These are phyloP conservation scores for Ceratosolen solmsi DNA, from an alignment of 1,140 invertebrate species.

Conservation along the genomic window DNA sequence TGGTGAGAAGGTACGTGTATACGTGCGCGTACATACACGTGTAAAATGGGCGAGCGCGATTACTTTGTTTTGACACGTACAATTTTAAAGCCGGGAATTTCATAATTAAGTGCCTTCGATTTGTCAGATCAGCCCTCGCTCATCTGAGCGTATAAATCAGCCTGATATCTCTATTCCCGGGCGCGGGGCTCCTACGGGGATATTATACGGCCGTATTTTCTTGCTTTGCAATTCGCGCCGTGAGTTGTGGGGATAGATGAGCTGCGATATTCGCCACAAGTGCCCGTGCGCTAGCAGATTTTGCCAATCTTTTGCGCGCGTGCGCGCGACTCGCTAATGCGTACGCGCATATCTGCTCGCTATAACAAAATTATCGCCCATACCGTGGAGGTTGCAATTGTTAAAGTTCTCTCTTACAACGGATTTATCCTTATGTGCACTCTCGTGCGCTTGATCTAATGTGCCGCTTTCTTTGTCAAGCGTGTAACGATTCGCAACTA, in stretches of 20 bases:
- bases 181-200: conserved; percentile 9
- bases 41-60: conserved; percentile 27
- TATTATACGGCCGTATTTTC: conserved; percentile 21
- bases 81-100: conserved; percentile 41
- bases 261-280: conserved; percentile 5
- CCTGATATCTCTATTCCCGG: conserved; percentile 60
- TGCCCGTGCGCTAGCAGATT: not conserved
- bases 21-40: not conserved
- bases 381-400: not conserved
- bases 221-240: conserved; percentile 37
- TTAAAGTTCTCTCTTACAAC: not conserved
- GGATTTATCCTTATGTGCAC: not conserved
- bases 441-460: not conserved
- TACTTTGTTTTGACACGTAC: conserved; percentile 47
- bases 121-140: conserved; percentile 49
- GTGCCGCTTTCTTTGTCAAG: not conserved
- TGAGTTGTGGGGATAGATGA: conserved; percentile 49
- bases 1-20: not conserved
- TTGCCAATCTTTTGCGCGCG: not conserved
- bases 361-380: not conserved
- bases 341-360: not conserved
- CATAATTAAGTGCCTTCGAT: conserved; percentile 52
- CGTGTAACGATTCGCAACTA: not conserved
- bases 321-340: not conserved
- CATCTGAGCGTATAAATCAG: conserved; percentile 50